Evolutionary conservation across 2,888 invertebrate species (phyloP).

Genomic region (Epinotia nisella): DNA sequence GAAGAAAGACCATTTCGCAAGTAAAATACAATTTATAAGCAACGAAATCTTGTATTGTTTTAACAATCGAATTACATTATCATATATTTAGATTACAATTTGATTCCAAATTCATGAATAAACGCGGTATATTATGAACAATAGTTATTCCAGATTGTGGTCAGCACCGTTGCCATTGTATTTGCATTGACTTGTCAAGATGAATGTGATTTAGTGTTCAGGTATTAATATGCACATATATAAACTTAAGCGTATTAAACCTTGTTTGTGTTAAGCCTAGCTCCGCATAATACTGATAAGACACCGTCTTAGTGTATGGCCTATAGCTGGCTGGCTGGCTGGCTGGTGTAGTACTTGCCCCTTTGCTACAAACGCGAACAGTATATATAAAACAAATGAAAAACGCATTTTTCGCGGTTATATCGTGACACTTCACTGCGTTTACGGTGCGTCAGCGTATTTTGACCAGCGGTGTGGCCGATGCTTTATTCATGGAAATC

Average conservation of each 20-base stretch:
- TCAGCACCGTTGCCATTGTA: constrained; percentile 12
- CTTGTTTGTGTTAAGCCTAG: constrained; percentile 19
- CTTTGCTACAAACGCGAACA: too few species aligned
- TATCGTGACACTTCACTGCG: too few species aligned
- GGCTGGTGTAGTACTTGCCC: too few species aligned
- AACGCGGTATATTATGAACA: constrained; percentile 3
- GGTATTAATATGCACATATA: constrained; percentile 40
- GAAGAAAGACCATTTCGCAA: too few species aligned
- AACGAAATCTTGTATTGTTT: background rate
- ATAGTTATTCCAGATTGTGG: constrained; percentile 29
- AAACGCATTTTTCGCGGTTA: too few species aligned
- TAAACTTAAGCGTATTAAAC: constrained; percentile 30
- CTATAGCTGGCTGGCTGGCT: too few species aligned
- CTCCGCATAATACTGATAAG: constrained; percentile 11
- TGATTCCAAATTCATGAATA: background rate
- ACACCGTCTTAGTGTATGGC: background rate
- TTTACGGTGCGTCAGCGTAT: too few species aligned
- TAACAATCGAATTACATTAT: background rate
- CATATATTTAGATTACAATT: background rate
- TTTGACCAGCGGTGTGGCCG: too few species aligned
- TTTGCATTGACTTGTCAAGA: constrained; percentile 31
- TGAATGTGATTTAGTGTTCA: constrained; percentile 24
- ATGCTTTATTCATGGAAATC: too few species aligned
- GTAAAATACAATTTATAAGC: background rate
- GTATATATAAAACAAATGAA: too few species aligned